phyloP scores from a whole-genome alignment of 1,140 invertebrate genomes.

The Papilio polytes region DNA sequence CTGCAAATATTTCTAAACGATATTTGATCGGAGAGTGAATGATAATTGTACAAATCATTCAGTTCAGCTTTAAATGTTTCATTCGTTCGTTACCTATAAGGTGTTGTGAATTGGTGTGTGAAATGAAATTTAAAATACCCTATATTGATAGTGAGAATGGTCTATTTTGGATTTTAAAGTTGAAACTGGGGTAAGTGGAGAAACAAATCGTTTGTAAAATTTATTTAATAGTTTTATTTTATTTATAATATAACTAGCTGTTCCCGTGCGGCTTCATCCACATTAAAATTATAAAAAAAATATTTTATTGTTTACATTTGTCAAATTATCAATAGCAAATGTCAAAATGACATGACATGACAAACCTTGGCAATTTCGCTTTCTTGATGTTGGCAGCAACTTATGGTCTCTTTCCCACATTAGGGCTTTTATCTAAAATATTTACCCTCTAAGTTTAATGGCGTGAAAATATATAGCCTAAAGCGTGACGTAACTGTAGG shows the following conservation, averaged over 20 bases:
- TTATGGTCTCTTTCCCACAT: no score
- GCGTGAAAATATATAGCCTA: no score
- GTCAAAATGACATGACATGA: no score
- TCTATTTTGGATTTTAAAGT: slow-evolving; percentile 55
- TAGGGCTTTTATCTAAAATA: no score
- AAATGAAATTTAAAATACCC: slow-evolving; percentile 44
- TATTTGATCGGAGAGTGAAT: slow-evolving; percentile 61
- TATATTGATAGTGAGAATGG: slow-evolving; percentile 43
- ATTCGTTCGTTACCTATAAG: neutral
- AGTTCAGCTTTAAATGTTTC: neutral
- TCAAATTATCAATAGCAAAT: no score
- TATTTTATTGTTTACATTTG: no score
- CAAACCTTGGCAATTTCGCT: no score
- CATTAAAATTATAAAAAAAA: no score
- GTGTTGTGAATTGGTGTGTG: neutral
- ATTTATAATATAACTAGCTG: neutral
- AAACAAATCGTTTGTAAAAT: neutral
- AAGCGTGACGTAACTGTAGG: no score
- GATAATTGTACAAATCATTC: slow-evolving; percentile 41
- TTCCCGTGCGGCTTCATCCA: no score
- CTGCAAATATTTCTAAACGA: slow-evolving; percentile 70
- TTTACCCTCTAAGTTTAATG: no score
- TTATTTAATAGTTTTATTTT: neutral
- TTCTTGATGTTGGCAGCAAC: no score
- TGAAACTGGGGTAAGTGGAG: slow-evolving; percentile 54